Conservation (phyloP, 2,797 vertebrate species). For the Sebastes paucispinis region DNA sequence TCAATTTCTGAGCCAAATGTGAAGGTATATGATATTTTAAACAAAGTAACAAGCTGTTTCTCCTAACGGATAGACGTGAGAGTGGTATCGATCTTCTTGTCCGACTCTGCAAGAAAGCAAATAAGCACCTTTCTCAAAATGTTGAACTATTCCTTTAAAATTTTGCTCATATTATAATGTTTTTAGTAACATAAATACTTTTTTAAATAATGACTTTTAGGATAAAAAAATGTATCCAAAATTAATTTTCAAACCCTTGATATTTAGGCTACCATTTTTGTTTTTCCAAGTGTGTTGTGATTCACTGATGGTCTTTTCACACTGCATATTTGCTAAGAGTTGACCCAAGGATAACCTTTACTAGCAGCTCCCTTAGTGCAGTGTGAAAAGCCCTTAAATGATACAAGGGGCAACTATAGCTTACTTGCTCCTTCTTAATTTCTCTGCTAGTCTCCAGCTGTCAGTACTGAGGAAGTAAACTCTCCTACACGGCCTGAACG, state of each 20-base stretch:
- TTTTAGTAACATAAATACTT: not conserved
- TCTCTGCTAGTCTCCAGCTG: constrained; percentile 16
- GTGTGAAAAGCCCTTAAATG: not conserved
- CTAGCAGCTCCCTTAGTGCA: not conserved
- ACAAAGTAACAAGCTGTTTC: not conserved
- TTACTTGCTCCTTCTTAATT: not conserved
- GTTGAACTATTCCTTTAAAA: not conserved
- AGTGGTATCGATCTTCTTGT: too few relatives aligned
- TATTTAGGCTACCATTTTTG: not conserved
- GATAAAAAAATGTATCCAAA: too few relatives aligned
- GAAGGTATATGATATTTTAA: not conserved
- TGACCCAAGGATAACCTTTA: too few relatives aligned
- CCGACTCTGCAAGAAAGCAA: too few relatives aligned
- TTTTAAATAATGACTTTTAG: not conserved
- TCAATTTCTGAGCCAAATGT: not conserved
- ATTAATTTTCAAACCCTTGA: not conserved
- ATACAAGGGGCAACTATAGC: not conserved
- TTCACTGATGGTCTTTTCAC: not conserved
- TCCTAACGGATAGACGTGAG: too few relatives aligned
- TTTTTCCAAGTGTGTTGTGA: not conserved
- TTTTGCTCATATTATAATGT: not conserved
- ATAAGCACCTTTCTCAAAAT: too few relatives aligned
- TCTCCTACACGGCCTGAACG: not conserved
- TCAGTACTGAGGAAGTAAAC: not conserved
- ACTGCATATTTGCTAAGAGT: not conserved